phyloP scores from a whole-genome alignment of 2,113 vertebrate species.

The Strigops habroptila region DNA sequence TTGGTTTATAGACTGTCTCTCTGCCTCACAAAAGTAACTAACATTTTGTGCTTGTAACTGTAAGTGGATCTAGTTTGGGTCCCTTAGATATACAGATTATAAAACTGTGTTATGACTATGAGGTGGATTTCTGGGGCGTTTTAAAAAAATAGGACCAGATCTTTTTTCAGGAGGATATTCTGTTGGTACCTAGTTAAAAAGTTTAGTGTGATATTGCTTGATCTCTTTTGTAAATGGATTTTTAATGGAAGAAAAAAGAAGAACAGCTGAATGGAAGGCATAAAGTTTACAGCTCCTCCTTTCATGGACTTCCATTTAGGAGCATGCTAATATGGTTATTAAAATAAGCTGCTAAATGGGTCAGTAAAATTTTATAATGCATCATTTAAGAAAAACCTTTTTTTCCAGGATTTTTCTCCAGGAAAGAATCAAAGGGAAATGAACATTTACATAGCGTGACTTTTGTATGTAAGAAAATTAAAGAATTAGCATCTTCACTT shows the following conservation, averaged over 20 bases:
- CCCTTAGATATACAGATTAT: neutral
- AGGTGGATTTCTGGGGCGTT: neutral
- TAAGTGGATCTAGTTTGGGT: neutral
- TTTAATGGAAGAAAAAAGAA: neutral
- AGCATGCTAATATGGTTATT: neutral
- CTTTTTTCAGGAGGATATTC: neutral
- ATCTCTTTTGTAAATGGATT: neutral
- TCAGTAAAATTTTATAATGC: slow-evolving; percentile 6
- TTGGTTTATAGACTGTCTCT: neutral
- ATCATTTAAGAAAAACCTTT: neutral
- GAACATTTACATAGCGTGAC: neutral
- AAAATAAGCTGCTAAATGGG: neutral
- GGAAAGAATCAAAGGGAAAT: neutral
- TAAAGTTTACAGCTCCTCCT: neutral
- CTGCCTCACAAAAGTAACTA: neutral
- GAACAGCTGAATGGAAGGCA: neutral
- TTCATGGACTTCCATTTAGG: neutral
- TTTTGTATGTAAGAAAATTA: neutral
- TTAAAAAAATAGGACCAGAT: neutral
- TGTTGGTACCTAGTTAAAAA: neutral
- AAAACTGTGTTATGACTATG: neutral
- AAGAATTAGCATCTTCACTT: neutral
- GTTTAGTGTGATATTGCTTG: neutral
- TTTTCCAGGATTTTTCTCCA: neutral
- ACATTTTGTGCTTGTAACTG: neutral